These are phyloP conservation scores for Parotia lawesii DNA, from an alignment of 2,113 vertebrate genomes.

Conservation along the genomic window DNA sequence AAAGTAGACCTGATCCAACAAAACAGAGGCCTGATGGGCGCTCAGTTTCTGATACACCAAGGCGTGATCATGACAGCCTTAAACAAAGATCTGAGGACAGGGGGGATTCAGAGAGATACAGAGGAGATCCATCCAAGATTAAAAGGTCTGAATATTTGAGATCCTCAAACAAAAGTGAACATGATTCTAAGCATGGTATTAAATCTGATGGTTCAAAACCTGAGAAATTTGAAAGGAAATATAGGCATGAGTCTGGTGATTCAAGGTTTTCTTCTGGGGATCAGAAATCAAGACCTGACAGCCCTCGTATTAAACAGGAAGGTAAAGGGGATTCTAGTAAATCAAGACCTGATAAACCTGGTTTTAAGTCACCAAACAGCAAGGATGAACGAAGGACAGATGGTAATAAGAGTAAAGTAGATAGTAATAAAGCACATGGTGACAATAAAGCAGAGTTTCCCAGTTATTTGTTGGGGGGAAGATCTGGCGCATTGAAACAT, in stretches of 20 bases:
- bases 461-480: slow-evolving; percentile 88
- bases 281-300: slow-evolving; percentile 80
- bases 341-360: slow-evolving; percentile 74
- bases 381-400: slow-evolving; percentile 80
- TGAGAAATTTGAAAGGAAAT: slow-evolving; percentile 80
- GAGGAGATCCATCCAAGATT: slow-evolving; percentile 74
- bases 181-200: slow-evolving; percentile 70
- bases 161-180: slow-evolving; percentile 81
- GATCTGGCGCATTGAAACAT: slow-evolving; percentile 89
- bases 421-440: slow-evolving; percentile 79
- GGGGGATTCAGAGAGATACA: slow-evolving; percentile 75
- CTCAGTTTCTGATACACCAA: slow-evolving; percentile 68
- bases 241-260: slow-evolving; percentile 82
- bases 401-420: slow-evolving; percentile 77
- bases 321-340: slow-evolving; percentile 78
- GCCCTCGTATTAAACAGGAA: slow-evolving; percentile 82
- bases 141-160: slow-evolving; percentile 84
- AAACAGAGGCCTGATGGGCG: slow-evolving; percentile 82
- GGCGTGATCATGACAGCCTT: slow-evolving; percentile 73
- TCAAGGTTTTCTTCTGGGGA: slow-evolving; percentile 77
- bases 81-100: slow-evolving; percentile 80
- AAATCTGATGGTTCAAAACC: slow-evolving; percentile 77
- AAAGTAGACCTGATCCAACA: slow-evolving; percentile 75
- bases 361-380: slow-evolving; percentile 74
- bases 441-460: slow-evolving; percentile 89